Percentiles rank a stretch among this genome's conserved stretches.
Evolutionary conservation across 2,888 invertebrate species (phyloP).

Genomic region (Actias luna): DNA sequence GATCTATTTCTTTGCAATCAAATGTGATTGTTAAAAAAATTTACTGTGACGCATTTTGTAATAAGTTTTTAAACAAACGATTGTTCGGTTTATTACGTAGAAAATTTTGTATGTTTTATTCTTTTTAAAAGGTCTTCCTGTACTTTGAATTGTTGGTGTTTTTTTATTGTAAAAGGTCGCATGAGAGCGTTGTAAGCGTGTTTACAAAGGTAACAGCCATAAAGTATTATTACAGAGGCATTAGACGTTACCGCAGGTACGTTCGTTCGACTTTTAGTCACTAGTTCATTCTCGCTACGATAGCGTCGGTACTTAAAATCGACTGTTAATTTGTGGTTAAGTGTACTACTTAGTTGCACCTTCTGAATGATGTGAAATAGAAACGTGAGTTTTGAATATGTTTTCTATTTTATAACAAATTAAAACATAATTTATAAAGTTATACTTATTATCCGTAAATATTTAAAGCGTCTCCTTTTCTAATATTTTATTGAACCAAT

Average conservation of each 20-base stretch:
- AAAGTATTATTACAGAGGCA: slow-evolving; percentile 76
- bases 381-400: slow-evolving; percentile 21
- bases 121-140: slow-evolving; percentile 50
- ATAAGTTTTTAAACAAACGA: background rate
- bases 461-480: too few species aligned
- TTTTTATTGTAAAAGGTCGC: slow-evolving; percentile 56
- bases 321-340: slow-evolving; percentile 62
- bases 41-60: background rate
- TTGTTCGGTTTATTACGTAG: slow-evolving; percentile 7
- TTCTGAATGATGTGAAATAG: slow-evolving; percentile 35
- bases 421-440: too few species aligned
- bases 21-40: background rate
- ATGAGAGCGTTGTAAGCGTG: slow-evolving; percentile 68
- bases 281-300: slow-evolving; percentile 62
- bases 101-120: slow-evolving; percentile 34
- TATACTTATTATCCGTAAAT: too few species aligned
- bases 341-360: slow-evolving; percentile 45
- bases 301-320: slow-evolving; percentile 66
- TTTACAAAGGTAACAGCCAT: slow-evolving; percentile 76
- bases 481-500: too few species aligned
- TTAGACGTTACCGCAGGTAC: slow-evolving; percentile 76
- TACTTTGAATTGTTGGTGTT: slow-evolving; percentile 70
- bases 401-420: background rate
- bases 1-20: slow-evolving; percentile 13
- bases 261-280: slow-evolving; percentile 55